phyloP scores from a whole-genome alignment of 2,113 vertebrate species.

The Indri indri region DNA sequence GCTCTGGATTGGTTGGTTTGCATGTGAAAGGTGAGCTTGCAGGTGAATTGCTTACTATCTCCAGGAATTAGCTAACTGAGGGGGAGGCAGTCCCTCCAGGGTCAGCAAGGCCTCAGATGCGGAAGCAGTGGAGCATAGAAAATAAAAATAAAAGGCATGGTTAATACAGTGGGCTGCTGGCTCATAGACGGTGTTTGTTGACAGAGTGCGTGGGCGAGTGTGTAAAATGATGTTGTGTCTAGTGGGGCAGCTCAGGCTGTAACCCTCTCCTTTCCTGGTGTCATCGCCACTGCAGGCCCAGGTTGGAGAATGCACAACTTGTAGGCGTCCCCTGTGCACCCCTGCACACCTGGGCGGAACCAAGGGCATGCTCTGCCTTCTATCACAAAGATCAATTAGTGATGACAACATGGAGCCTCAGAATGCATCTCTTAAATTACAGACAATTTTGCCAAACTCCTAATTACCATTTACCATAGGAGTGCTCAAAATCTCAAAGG shows the following conservation, averaged over 20 bases:
- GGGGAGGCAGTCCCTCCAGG: not conserved
- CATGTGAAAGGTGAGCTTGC: not conserved
- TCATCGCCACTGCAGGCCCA: not conserved
- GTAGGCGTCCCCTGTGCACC: too few species aligned
- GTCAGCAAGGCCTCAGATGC: too few species aligned
- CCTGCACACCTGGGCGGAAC: not conserved
- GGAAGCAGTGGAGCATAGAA: not conserved
- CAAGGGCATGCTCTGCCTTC: fast-evolving
- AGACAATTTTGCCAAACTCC: not conserved
- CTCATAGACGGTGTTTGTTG: not conserved
- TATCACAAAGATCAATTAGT: too few species aligned
- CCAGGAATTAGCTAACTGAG: not conserved
- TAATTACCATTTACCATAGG: not conserved
- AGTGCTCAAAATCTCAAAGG: not conserved
- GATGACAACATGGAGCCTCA: not conserved
- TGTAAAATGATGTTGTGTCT: fast-evolving
- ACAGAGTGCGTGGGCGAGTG: fast-evolving
- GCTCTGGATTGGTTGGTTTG: not conserved
- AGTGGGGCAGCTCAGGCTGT: not conserved
- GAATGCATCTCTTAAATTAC: not conserved
- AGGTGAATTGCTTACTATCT: not conserved
- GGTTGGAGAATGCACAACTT: not conserved
- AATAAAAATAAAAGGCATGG: not conserved
- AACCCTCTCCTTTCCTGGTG: not conserved
- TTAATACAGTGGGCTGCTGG: fast-evolving